These are phyloP conservation scores for Brachionus rotundiformis DNA, from an alignment of 1,140 invertebrate genomes.

Conservation along the genomic window DNA sequence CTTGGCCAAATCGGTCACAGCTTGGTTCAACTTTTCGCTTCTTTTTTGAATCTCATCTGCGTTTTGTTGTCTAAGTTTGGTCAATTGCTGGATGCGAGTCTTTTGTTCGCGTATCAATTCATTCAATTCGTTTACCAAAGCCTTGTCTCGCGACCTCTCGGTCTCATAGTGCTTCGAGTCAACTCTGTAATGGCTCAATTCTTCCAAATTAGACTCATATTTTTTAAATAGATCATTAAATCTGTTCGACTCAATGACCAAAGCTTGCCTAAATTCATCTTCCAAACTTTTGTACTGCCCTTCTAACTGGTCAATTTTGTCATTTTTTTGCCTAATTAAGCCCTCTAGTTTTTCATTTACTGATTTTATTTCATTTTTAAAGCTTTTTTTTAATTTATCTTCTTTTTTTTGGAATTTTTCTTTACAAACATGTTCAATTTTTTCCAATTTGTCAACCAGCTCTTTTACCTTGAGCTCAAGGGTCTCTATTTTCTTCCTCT, in stretches of 20 bases:
- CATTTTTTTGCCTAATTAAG: neutral
- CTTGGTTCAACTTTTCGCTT: constrained; percentile 33
- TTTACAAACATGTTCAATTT: neutral
- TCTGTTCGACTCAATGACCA: constrained; percentile 30
- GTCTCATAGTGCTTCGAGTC: constrained; percentile 7
- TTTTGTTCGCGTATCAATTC: constrained; percentile 49
- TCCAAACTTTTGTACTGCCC: constrained; percentile 17
- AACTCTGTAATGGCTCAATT: neutral
- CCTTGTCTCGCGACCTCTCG: neutral
- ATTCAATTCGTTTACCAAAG: constrained; percentile 41
- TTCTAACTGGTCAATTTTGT: constrained; percentile 35
- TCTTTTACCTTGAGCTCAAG: neutral
- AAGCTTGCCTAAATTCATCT: constrained; percentile 39
- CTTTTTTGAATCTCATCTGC: constrained; percentile 14
- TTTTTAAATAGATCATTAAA: constrained; percentile 39
- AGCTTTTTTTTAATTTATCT: constrained; percentile 23
- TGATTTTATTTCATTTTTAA: neutral
- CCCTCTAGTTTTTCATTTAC: neutral
- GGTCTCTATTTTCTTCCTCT: neutral
- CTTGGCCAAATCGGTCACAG: constrained; percentile 22
- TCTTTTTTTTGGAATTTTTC: neutral
- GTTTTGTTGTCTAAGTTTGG: neutral
- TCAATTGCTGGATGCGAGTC: constrained; percentile 18
- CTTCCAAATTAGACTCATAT: constrained; percentile 1
- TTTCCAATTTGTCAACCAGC: neutral